A percentile compares a stretch with the other conserved stretches of the same genome.
Evolutionary conservation across 2,797 vertebrate genomes (phyloP).

Genomic region (Coracias cyanogaster): DNA sequence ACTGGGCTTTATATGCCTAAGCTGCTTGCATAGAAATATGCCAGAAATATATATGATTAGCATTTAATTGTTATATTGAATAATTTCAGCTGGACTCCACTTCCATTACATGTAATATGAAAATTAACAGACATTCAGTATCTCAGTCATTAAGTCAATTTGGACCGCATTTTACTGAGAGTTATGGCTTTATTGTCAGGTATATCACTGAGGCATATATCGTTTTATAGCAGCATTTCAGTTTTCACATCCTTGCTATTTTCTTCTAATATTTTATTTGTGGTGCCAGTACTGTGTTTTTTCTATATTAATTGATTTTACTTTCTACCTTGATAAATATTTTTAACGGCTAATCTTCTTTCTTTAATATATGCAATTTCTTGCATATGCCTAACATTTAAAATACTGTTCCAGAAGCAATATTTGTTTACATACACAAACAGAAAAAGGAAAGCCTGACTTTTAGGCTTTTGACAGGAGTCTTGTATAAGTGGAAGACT

Average conservation of each 20-base stretch:
- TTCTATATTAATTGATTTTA: slow-evolving; percentile 54
- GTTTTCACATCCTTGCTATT: slow-evolving; percentile 32
- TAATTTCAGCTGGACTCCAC: neutral
- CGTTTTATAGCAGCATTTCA: neutral
- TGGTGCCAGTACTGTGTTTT: slow-evolving; percentile 16
- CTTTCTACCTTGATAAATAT: slow-evolving; percentile 65
- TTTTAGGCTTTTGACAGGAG: slow-evolving; percentile 97
- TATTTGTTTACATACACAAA: slow-evolving; percentile 74
- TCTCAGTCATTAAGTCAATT: neutral
- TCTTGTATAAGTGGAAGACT: slow-evolving; percentile 99
- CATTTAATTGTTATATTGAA: neutral
- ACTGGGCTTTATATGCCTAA: neutral
- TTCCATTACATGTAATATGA: neutral
- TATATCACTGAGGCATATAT: neutral
- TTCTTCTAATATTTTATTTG: slow-evolving; percentile 34
- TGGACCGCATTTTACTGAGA: neutral
- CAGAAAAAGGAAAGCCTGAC: slow-evolving; percentile 81
- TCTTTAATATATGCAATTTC: slow-evolving; percentile 62
- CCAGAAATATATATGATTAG: neutral
- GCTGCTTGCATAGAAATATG: neutral
- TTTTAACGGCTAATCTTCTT: slow-evolving; percentile 60
- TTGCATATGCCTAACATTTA: slow-evolving; percentile 53
- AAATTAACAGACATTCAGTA: neutral
- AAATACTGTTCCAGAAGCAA: slow-evolving; percentile 72
- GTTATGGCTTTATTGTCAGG: neutral